phyloP scores from a whole-genome alignment of 2,797 vertebrate genomes.

The Tolypeutes matacus region DNA sequence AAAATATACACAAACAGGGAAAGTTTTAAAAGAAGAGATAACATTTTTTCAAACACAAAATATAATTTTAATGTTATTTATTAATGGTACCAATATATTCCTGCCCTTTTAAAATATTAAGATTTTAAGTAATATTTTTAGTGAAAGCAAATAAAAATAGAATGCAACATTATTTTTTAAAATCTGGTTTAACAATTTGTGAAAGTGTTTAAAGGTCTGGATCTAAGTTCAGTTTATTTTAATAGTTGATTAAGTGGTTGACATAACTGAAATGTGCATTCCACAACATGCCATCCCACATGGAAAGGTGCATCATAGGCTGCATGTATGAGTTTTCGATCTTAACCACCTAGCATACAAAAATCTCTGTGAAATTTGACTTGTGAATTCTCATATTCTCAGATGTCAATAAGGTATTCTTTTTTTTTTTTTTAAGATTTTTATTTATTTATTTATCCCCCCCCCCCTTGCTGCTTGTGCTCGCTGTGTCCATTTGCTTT shows the following conservation, averaged over 20 bases:
- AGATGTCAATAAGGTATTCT: not conserved
- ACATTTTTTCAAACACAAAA: not conserved
- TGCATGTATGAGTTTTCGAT: not conserved
- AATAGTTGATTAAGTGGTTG: not conserved
- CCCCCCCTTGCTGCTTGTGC: too few species aligned
- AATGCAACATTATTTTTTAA: not conserved
- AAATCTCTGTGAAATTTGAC: not conserved
- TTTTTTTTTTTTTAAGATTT: not conserved
- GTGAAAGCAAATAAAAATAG: not conserved
- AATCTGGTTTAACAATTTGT: slow-evolving; percentile 22
- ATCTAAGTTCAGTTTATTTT: not conserved
- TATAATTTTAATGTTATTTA: not conserved
- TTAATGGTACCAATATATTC: not conserved
- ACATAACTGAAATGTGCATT: not conserved
- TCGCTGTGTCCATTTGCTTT: too few species aligned
- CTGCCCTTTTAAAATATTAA: slow-evolving; percentile 33
- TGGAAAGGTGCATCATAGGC: not conserved
- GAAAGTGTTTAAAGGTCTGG: not conserved
- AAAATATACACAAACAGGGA: not conserved
- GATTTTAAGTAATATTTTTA: slow-evolving; percentile 44
- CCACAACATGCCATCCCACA: not conserved
- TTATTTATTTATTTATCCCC: too few species aligned
- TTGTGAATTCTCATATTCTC: not conserved
- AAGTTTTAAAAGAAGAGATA: not conserved
- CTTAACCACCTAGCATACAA: not conserved